phyloP scores from a whole-genome alignment of 2,888 invertebrate species.

The Nycteola revayana region DNA sequence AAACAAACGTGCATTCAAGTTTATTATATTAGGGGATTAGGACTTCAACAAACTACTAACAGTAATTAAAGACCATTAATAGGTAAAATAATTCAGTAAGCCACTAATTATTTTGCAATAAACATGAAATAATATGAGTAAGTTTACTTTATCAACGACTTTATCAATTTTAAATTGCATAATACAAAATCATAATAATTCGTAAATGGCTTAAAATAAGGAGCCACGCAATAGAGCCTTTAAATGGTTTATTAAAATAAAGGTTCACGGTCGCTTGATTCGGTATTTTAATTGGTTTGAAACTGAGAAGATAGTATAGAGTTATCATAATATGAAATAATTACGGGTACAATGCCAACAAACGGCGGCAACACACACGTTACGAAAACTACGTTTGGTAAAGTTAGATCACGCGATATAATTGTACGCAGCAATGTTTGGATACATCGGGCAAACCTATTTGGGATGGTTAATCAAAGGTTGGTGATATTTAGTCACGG shows the following conservation, averaged over 20 bases:
- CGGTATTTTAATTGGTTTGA: constrained; percentile 61
- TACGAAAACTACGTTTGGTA: constrained; percentile 50
- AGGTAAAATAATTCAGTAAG: no score
- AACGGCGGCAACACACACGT: constrained; percentile 35
- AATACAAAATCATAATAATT: no score
- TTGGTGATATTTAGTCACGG: constrained; percentile 53
- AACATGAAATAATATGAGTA: no score
- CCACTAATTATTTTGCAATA: no score
- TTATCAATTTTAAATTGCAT: no score
- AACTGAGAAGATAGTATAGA: constrained; percentile 48
- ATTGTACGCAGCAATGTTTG: constrained; percentile 7
- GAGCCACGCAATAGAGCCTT: constrained; percentile 39
- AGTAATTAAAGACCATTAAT: no score
- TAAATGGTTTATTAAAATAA: constrained; percentile 44
- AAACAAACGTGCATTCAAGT: no score
- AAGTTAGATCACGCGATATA: constrained; percentile 43
- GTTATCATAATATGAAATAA: constrained; percentile 59
- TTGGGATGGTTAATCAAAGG: no score
- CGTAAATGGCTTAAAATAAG: constrained; percentile 26
- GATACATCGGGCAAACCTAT: no score
- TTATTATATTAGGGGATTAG: no score
- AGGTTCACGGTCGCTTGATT: constrained; percentile 61
- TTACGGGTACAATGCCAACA: constrained; percentile 48
- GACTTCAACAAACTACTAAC: no score
- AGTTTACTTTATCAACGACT: no score